Evolutionary conservation across 2,797 vertebrate genomes (phyloP), one percentile per base, ranked within the genome.

Genomic region (Chiroxiphia lanceolata): DNA sequence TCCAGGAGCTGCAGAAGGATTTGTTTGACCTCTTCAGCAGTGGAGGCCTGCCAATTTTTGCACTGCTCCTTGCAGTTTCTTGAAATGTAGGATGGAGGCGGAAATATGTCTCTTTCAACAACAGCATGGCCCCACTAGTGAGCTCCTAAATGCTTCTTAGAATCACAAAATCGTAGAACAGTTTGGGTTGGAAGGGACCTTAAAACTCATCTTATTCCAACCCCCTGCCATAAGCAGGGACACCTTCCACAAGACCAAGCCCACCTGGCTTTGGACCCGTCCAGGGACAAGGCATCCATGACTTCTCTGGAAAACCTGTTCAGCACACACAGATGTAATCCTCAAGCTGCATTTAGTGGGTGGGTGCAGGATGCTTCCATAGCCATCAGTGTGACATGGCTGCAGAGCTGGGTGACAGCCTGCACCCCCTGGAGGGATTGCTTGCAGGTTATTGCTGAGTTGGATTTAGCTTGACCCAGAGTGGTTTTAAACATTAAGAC

Each of bases 51-150:
- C 44, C 50, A 65, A 4, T 44, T 83, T 87, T 69, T 83, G 23
- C 6, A 7, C 36, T 51, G 9, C 20, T 74, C 5, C 15, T 61
- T 16, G 31, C 6, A 36, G 34, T 76, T 76, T 86, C 54, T 92
- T 68, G 23, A 69, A 76, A 64, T 13, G 5, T 26, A 63, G 9
- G 15, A 25, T 25, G 25, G 15, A 6, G 7, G 40, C 13, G 4
- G 21, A 13, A 16, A 34, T 50, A n/a, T 13, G 18, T 57, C 8
- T 48, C 23, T 31, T 34, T 67, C 34, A 82, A 59, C 31, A 78
- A 69, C 19, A 56, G 6, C 14, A 14, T 2, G 6, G 27, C 10
- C 19, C 29, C 0, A 1, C 38, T 33, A 26, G 50, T 2, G 3
- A 78, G 59, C 25, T 72, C 21, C 60, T 63, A n/a, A 45, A 47